Percentiles rank a stretch among this genome's conserved stretches.
phyloP scores from a whole-genome alignment of 2,888 invertebrate genomes.

The Nomada ferruginata region DNA sequence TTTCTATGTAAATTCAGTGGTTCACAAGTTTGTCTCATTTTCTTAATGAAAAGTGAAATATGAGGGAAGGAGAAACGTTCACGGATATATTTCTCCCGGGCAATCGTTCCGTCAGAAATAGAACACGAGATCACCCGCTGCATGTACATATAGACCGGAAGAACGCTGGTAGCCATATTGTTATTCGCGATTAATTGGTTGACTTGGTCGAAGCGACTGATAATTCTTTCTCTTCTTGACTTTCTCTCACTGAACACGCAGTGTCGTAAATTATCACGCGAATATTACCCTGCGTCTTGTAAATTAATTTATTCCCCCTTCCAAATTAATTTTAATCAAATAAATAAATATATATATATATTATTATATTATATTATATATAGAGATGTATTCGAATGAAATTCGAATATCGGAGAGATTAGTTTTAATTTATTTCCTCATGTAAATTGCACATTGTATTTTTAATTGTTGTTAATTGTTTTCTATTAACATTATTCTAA shows the following conservation, averaged over 20 bases:
- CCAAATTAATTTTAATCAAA: slow-evolving; percentile 1
- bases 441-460: slow-evolving; percentile 20
- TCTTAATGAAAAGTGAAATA: background rate
- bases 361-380: background rate
- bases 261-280: background rate
- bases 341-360: slow-evolving; percentile 5
- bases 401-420: slow-evolving; percentile 4
- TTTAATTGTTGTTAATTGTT: slow-evolving; percentile 22
- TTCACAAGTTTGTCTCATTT: too few relatives aligned
- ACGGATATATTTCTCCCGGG: slow-evolving; percentile 11
- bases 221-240: slow-evolving; percentile 64
- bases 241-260: slow-evolving; percentile 48
- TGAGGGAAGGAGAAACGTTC: background rate
- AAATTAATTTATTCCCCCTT: slow-evolving; percentile 30
- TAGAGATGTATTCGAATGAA: background rate
- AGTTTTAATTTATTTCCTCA: slow-evolving; percentile 20
- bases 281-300: slow-evolving; percentile 12
- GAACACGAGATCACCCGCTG: slow-evolving; percentile 40
- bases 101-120: slow-evolving; percentile 17
- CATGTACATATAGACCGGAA: slow-evolving; percentile 59
- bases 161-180: slow-evolving; percentile 53
- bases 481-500: background rate
- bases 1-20: background rate
- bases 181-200: slow-evolving; percentile 55
- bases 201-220: slow-evolving; percentile 37